A percentile compares a stretch with the other conserved stretches of the same genome.
These are phyloP conservation scores for Urocitellus parryii DNA, from an alignment of 2,113 vertebrate species.

Conservation along the genomic window DNA sequence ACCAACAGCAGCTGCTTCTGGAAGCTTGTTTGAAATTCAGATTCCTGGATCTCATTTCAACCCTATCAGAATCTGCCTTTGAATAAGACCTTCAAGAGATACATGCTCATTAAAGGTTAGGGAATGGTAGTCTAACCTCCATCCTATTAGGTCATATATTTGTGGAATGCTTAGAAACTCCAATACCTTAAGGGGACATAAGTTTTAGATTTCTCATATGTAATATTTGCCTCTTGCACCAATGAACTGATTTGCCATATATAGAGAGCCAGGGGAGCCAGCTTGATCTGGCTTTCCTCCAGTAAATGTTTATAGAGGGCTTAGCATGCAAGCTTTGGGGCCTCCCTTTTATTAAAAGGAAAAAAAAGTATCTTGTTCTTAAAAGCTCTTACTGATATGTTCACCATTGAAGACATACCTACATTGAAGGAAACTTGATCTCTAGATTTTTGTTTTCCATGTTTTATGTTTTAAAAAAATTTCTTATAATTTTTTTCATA, in stretches of 20 bases:
- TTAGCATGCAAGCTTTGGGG: background rate
- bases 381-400: background rate
- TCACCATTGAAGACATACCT: background rate
- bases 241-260: constrained; percentile 14
- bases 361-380: background rate
- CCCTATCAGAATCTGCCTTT: background rate
- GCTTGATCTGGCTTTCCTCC: background rate
- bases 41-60: background rate
- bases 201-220: background rate
- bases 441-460: background rate
- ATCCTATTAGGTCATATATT: background rate
- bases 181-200: background rate
- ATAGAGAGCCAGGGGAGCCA: constrained; percentile 18
- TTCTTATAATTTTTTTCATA: background rate
- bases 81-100: background rate
- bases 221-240: background rate
- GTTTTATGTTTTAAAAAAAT: background rate
- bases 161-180: background rate
- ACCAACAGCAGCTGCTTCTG: background rate
- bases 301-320: background rate
- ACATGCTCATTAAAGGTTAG: background rate
- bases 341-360: constrained; percentile 13
- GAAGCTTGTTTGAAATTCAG: background rate
- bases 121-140: background rate
- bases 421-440: background rate